These are phyloP conservation scores for Dorcus parallelipipedus DNA, from an alignment of 2,888 invertebrate species.

Conservation along the genomic window DNA sequence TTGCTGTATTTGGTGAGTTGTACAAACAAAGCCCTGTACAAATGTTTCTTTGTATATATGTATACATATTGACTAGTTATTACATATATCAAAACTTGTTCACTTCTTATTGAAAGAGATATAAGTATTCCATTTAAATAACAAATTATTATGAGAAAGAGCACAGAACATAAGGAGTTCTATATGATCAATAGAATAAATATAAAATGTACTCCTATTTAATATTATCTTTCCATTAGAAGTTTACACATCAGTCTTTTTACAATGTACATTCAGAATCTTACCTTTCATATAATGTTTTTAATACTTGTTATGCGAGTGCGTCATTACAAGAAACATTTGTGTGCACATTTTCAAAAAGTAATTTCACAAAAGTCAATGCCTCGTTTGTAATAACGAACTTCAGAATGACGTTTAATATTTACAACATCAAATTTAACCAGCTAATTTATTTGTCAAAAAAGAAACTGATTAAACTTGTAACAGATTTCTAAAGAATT, in stretches of 20 bases:
- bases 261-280: conserved; percentile 11
- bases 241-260: conserved; percentile 18
- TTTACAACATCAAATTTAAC: too few species aligned
- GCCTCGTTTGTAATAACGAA: too few species aligned
- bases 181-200: too few species aligned
- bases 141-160: too few species aligned
- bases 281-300: conserved; percentile 1
- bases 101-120: conserved; percentile 1
- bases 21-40: conserved; percentile 16
- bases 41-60: conserved; percentile 10
- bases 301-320: conserved; percentile 6
- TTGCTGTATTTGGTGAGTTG: conserved; percentile 5
- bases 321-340: too few species aligned
- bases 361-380: too few species aligned
- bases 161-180: too few species aligned
- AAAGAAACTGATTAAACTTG: too few species aligned
- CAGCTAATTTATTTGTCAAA: too few species aligned
- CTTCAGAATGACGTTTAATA: too few species aligned
- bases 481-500: too few species aligned
- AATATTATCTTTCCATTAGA: background rate
- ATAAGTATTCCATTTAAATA: background rate
- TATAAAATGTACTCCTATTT: background rate
- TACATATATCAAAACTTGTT: conserved; percentile 7
- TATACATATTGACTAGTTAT: conserved; percentile 19
- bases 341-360: too few species aligned